phyloP scores from a whole-genome alignment of 2,113 vertebrate genomes.

The Calidris pugnax region DNA sequence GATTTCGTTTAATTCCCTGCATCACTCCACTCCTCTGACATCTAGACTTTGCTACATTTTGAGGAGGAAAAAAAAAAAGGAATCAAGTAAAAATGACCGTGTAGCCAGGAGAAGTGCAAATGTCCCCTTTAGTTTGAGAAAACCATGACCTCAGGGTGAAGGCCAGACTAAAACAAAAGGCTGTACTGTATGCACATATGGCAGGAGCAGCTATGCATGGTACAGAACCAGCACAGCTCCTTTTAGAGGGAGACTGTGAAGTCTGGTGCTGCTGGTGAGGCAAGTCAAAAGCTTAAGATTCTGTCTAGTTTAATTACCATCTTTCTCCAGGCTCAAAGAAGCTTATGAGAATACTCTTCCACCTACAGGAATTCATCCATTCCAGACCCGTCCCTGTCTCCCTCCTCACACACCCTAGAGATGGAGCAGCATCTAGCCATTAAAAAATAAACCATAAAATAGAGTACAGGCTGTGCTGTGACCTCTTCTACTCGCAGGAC shows the following conservation, averaged over 20 bases:
- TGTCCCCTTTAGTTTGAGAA: neutral
- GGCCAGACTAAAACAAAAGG: neutral
- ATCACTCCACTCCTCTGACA: neutral
- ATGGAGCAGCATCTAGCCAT: neutral
- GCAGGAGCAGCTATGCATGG: neutral
- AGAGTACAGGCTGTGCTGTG: rapidly evolving
- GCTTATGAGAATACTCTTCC: slow-evolving; percentile 39
- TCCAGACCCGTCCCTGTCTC: neutral
- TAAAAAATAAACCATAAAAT: neutral
- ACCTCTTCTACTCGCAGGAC: neutral
- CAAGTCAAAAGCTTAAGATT: slow-evolving; percentile 27
- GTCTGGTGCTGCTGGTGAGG: neutral
- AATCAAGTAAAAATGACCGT: neutral
- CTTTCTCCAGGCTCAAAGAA: slow-evolving; percentile 23
- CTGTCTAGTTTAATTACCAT: slow-evolving; percentile 34
- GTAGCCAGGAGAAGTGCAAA: neutral
- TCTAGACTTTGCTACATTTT: neutral
- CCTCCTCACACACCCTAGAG: neutral
- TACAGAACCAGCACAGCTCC: neutral
- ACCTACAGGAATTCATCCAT: neutral
- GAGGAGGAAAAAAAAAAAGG: neutral
- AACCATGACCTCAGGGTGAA: neutral
- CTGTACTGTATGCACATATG: neutral
- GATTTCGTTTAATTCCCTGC: neutral
- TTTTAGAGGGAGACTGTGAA: neutral